phyloP scores from a whole-genome alignment of 2,888 invertebrate genomes.

The Celastrina argiolus region DNA sequence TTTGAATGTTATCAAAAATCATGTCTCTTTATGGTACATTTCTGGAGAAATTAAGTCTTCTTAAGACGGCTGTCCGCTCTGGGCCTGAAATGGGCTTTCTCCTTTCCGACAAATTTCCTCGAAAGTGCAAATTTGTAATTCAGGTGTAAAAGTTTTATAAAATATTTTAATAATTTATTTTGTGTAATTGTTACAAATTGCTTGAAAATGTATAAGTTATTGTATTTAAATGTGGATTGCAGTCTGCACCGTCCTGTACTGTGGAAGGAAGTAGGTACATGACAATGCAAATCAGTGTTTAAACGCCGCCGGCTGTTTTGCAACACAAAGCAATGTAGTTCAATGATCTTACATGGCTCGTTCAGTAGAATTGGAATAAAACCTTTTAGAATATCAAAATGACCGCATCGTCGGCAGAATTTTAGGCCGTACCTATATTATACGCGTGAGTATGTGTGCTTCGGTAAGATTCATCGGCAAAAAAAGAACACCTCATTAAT shows the following conservation, averaged over 20 bases:
- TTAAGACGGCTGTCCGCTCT: too few species aligned
- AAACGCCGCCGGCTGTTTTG: constrained; percentile 55
- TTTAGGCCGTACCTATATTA: too few species aligned
- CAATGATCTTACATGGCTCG: constrained; percentile 43
- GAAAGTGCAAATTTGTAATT: not conserved
- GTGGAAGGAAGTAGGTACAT: constrained; percentile 2
- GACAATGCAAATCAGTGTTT: constrained; percentile 26
- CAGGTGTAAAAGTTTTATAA: not conserved
- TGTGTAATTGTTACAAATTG: not conserved
- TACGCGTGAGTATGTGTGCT: too few species aligned
- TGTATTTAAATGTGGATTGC: constrained; percentile 7
- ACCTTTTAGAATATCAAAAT: too few species aligned
- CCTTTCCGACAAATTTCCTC: not conserved
- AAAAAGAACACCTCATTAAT: too few species aligned
- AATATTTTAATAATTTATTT: not conserved
- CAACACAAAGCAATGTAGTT: constrained; percentile 65
- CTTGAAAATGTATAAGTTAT: constrained; percentile 1
- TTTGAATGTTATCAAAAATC: too few species aligned
- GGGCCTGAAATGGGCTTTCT: too few species aligned
- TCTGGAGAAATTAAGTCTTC: too few species aligned
- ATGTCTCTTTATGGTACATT: too few species aligned
- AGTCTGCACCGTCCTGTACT: not conserved
- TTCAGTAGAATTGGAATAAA: not conserved
- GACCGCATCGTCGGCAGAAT: too few species aligned
- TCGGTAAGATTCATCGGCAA: too few species aligned